Conservation (phyloP, 2,113 vertebrate species). For the Calyptommatus sinebrachiatus region DNA sequence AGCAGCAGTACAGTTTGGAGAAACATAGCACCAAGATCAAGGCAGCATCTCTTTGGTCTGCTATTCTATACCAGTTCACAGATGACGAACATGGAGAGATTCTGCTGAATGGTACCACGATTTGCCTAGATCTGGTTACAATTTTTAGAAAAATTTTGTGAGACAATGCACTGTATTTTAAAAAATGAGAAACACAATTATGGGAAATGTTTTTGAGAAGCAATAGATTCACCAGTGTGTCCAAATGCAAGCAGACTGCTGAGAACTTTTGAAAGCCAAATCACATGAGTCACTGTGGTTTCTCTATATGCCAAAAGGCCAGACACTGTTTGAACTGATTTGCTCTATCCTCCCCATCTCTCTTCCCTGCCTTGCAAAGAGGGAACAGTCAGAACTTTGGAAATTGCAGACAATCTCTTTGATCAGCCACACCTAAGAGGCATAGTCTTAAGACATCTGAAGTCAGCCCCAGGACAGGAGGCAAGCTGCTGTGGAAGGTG, state of each 20-base stretch:
- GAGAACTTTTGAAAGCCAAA: neutral
- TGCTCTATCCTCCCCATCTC: too few species aligned
- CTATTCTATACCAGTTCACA: too few species aligned
- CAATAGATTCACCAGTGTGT: neutral
- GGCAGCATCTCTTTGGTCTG: too few species aligned
- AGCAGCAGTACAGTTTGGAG: too few species aligned
- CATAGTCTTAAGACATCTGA: neutral
- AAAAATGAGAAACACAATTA: neutral
- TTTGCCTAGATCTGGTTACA: neutral
- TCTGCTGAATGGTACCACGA: too few species aligned
- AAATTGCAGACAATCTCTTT: slow-evolving; percentile 10
- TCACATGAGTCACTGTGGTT: neutral
- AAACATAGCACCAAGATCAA: too few species aligned
- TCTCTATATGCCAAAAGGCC: neutral
- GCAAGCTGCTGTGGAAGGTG: neutral
- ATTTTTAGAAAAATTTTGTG: neutral
- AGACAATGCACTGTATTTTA: neutral
- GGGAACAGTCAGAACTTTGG: neutral
- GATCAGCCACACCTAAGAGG: neutral
- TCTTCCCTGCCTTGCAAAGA: too few species aligned
- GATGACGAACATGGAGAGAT: too few species aligned
- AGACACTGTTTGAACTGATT: neutral
- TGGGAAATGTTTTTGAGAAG: neutral
- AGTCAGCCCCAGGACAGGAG: neutral
- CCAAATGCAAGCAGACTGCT: neutral